A percentile compares a stretch with the other conserved stretches of the same genome.
Conservation (phyloP, 37 sponge, comb jelly and placozoan species). For the Axinella damicornis region DNA sequence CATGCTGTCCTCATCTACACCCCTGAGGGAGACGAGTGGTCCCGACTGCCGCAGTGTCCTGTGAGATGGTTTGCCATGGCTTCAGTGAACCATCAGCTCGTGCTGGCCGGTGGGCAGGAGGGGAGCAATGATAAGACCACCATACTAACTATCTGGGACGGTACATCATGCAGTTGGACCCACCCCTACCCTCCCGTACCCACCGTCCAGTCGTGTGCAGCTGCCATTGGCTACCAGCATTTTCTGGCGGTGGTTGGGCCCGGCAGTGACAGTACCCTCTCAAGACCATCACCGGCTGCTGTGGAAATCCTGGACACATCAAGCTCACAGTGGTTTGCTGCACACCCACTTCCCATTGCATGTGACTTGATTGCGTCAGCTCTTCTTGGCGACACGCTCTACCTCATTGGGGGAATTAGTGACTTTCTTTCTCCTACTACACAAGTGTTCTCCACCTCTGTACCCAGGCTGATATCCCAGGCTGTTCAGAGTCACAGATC, state of each 20-base stretch:
- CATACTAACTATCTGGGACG: slow-evolving; percentile 1
- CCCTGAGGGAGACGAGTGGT: neutral
- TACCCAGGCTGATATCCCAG: neutral
- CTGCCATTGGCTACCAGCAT: slow-evolving; percentile 10
- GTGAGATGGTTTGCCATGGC: slow-evolving; percentile 6
- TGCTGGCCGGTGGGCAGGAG: neutral
- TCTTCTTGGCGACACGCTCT: slow-evolving; percentile 4
- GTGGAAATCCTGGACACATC: neutral
- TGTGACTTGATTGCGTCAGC: neutral
- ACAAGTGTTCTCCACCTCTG: neutral
- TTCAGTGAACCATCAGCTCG: neutral
- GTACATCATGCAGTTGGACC: neutral
- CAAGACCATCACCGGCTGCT: neutral
- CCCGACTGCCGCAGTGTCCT: neutral
- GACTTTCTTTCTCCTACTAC: too few relatives aligned
- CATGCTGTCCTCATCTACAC: neutral
- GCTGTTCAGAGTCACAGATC: too few relatives aligned
- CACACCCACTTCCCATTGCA: neutral
- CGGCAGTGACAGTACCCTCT: neutral
- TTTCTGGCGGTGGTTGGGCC: slow-evolving; percentile 24
- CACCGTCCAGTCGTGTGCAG: neutral
- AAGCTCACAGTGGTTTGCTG: neutral
- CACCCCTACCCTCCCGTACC: slow-evolving; percentile 34
- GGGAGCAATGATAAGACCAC: neutral
- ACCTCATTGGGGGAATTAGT: slow-evolving; percentile 6